These are phyloP conservation scores for Meta bourneti DNA, from an alignment of 2,888 invertebrate species.

Conservation along the genomic window DNA sequence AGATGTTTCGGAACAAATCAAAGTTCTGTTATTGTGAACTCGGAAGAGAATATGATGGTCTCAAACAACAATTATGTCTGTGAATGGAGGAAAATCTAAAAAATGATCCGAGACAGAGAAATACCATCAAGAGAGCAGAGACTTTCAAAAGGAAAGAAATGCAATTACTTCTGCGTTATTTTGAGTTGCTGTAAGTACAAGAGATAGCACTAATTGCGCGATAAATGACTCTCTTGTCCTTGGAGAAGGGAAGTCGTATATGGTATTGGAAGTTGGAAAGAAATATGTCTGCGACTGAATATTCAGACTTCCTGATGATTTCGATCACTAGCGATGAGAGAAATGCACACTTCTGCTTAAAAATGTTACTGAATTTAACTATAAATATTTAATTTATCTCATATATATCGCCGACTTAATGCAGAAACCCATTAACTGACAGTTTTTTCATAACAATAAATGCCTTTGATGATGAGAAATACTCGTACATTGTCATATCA, in stretches of 20 bases:
- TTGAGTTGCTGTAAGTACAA: background rate
- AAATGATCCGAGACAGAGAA: background rate
- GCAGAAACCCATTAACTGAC: too few species aligned
- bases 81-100: constrained; percentile 33
- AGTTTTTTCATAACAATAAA: too few species aligned
- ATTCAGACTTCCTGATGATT: too few species aligned
- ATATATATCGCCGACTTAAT: too few species aligned
- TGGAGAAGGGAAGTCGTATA: background rate
- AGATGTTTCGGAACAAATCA: constrained; percentile 59
- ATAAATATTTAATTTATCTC: too few species aligned
- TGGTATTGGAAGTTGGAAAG: too few species aligned
- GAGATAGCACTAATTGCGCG: background rate
- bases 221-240: background rate
- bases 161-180: constrained; percentile 35
- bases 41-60: constrained; percentile 25
- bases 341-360: too few species aligned
- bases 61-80: constrained; percentile 43
- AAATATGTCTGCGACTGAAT: too few species aligned
- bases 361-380: too few species aligned
- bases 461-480: too few species aligned
- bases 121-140: background rate
- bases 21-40: constrained; percentile 38
- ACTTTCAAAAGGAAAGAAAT: constrained; percentile 24
- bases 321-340: too few species aligned
- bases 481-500: too few species aligned